Evolutionary conservation across 2,113 vertebrate species (phyloP).

Genomic region (Chaetorhynchus papuensis): DNA sequence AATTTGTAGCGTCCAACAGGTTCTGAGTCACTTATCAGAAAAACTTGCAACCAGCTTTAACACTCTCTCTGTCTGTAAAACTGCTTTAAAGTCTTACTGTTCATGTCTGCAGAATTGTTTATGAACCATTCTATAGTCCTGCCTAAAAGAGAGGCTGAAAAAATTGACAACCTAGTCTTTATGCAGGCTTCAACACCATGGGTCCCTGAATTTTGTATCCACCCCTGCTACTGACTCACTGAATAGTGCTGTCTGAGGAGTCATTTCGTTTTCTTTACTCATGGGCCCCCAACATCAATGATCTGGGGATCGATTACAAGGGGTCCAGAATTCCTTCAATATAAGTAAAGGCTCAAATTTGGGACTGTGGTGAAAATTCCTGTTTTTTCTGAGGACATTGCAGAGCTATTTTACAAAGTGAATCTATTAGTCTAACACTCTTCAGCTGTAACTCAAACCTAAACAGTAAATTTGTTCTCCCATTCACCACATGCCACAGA

Average conservation of each 20-base stretch:
- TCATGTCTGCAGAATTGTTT: not conserved
- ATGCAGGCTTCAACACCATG: not conserved
- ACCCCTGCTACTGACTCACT: not conserved
- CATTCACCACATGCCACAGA: not conserved
- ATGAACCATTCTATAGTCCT: not conserved
- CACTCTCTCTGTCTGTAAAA: not conserved
- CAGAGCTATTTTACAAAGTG: not conserved
- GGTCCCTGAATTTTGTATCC: not conserved
- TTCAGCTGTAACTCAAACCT: not conserved
- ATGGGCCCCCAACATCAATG: accelerated
- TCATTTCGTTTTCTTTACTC: not conserved
- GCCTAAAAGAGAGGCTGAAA: not conserved
- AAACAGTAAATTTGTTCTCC: not conserved
- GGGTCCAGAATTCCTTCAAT: not conserved
- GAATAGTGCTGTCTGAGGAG: not conserved
- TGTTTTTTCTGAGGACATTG: not conserved
- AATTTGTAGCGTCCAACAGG: not conserved
- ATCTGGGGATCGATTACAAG: not conserved
- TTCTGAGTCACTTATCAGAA: slow-evolving; percentile 32
- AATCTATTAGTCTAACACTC: not conserved
- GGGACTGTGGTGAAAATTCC: not conserved
- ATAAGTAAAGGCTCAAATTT: not conserved
- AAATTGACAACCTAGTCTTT: not conserved
- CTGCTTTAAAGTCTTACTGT: not conserved
- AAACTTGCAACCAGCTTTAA: not conserved